These are phyloP conservation scores for Horisme vitalbata DNA, from an alignment of 2,888 invertebrate species.

Conservation along the genomic window DNA sequence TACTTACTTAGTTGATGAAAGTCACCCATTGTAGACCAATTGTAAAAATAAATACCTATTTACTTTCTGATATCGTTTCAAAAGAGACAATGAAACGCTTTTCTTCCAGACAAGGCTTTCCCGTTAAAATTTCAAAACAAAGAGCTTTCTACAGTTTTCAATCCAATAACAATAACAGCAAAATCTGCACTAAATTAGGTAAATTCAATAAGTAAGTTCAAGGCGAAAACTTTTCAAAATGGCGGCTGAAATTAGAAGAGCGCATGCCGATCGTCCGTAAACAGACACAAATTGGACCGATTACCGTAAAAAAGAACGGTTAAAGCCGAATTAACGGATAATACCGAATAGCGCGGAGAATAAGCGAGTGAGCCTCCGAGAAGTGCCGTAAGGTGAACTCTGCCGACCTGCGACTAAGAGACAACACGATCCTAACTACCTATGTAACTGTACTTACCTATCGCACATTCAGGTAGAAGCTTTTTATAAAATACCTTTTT, in stretches of 20 bases:
- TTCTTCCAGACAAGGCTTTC: no score
- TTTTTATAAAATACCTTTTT: no score
- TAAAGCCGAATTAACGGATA: slow-evolving; percentile 48
- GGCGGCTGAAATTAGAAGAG: slow-evolving; percentile 34
- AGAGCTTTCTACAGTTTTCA: not conserved
- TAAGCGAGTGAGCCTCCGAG: slow-evolving; percentile 26
- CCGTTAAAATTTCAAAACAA: not conserved
- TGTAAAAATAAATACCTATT: no score
- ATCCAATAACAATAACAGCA: slow-evolving; percentile 4
- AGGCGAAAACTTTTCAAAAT: slow-evolving; percentile 7
- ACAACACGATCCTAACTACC: no score
- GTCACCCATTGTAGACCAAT: no score
- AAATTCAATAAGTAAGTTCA: slow-evolving; percentile 7
- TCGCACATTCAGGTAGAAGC: no score
- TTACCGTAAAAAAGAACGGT: slow-evolving; percentile 46
- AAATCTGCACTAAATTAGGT: slow-evolving; percentile 20
- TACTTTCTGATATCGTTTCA: no score
- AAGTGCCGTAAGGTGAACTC: slow-evolving; percentile 14
- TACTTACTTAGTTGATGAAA: no score
- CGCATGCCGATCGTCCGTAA: slow-evolving; percentile 43
- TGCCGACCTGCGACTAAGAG: slow-evolving; percentile 1
- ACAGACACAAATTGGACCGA: slow-evolving; percentile 41
- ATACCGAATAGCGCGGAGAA: slow-evolving; percentile 35
- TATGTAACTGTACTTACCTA: no score
- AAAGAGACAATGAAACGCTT: no score